phyloP scores from a whole-genome alignment of 2,113 vertebrate genomes.

The Gymnarchus niloticus region DNA sequence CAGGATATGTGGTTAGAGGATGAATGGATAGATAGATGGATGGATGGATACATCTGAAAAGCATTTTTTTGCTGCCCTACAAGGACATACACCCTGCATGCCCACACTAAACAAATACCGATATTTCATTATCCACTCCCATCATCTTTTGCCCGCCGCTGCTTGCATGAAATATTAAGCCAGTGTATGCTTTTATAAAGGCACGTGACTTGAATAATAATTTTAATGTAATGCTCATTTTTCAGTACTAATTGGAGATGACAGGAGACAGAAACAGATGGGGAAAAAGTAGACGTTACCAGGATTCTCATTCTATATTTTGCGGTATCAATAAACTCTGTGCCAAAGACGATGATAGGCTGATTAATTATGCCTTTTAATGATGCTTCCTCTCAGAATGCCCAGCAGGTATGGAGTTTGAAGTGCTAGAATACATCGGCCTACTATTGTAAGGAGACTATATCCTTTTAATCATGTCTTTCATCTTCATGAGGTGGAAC shows the following conservation, averaged over 20 bases:
- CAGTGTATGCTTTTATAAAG: conserved; percentile 16
- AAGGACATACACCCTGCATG: conserved; percentile 5
- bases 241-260: conserved; percentile 8
- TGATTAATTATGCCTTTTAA: conserved; percentile 25
- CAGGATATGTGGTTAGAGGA: no score
- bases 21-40: no score
- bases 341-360: conserved; percentile 10
- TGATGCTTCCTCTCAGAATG: background rate
- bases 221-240: background rate
- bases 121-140: conserved; percentile 1
- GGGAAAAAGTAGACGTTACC: background rate
- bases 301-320: background rate
- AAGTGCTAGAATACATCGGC: background rate
- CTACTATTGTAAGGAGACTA: conserved; percentile 5
- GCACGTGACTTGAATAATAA: conserved; percentile 6
- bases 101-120: background rate
- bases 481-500: conserved; percentile 5
- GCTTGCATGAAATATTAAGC: conserved; percentile 5
- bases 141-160: background rate
- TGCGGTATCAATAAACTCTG: background rate
- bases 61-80: background rate
- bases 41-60: no score
- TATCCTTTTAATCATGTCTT: background rate
- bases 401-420: background rate
- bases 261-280: background rate